phyloP scores from a whole-genome alignment of 2,113 vertebrate species.

The Alouatta palliata region DNA sequence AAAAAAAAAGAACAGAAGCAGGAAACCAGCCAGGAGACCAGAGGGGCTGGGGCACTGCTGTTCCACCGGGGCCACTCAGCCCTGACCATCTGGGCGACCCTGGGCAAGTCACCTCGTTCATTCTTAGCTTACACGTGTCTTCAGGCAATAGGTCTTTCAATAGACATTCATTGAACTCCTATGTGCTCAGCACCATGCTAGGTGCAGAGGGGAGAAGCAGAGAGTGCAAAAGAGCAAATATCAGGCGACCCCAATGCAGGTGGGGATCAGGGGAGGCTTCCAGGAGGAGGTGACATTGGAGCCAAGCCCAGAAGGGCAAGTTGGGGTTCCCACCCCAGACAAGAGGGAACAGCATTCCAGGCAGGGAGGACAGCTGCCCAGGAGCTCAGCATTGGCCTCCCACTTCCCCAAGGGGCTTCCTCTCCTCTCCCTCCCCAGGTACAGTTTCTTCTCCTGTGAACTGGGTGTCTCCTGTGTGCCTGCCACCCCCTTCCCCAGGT shows the following conservation, averaged over 20 bases:
- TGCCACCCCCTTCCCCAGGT: background rate
- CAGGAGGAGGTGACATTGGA: background rate
- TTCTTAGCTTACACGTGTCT: background rate
- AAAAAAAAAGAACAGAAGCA: background rate
- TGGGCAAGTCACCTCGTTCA: background rate
- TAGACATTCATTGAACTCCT: background rate
- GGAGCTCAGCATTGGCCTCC: background rate
- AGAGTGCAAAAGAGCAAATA: background rate
- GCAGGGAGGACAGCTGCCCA: background rate
- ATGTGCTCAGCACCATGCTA: background rate
- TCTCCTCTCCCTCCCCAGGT: background rate
- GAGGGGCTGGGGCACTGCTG: background rate
- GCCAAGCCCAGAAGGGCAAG: background rate
- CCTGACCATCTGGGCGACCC: background rate
- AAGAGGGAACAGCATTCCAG: background rate
- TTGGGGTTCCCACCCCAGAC: background rate
- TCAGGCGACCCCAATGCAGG: background rate
- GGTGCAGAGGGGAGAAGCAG: background rate
- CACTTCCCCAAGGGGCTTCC: background rate
- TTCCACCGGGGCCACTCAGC: rapidly evolving
- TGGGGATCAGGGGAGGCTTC: background rate
- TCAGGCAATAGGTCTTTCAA: background rate
- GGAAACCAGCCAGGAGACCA: too few relatives aligned
- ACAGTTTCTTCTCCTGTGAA: background rate
- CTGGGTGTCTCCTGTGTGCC: background rate